A percentile compares a stretch with the other conserved stretches of the same genome.
Conservation (phyloP, 2,888 invertebrate species). For the Chloromyia formosa region DNA sequence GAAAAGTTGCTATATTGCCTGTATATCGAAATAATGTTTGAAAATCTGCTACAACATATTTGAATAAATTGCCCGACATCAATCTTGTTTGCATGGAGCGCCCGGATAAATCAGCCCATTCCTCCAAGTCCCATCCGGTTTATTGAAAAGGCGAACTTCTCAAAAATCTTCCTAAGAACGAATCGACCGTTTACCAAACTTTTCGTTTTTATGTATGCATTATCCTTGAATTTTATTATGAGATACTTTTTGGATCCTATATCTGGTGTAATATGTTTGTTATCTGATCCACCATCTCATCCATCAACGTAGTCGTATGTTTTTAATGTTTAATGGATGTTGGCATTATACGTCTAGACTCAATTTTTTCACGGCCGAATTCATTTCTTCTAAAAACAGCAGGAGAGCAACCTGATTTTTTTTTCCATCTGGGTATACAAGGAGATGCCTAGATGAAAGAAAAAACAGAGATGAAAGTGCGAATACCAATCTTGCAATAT, state of each 20-base stretch:
- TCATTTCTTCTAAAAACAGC: not conserved
- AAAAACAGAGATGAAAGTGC: no score
- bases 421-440: no score
- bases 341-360: conserved; percentile 16
- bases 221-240: not conserved
- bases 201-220: not conserved
- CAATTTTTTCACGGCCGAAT: not conserved
- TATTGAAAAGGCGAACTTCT: conserved; percentile 10
- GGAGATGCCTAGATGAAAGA: no score
- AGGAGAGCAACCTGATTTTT: no score
- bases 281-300: not conserved
- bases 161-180: conserved; percentile 9
- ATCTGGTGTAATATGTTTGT: no score
- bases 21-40: conserved; percentile 1
- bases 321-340: not conserved
- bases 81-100: conserved; percentile 30
- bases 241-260: no score
- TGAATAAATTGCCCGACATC: conserved; percentile 35
- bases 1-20: not conserved
- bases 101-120: no score
- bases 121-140: not conserved
- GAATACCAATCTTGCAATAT: no score
- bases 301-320: not conserved
- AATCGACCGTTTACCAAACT: not conserved
- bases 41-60: conserved; percentile 36